Conservation (phyloP, 2,888 invertebrate species). For the Physocephala rufipes region DNA sequence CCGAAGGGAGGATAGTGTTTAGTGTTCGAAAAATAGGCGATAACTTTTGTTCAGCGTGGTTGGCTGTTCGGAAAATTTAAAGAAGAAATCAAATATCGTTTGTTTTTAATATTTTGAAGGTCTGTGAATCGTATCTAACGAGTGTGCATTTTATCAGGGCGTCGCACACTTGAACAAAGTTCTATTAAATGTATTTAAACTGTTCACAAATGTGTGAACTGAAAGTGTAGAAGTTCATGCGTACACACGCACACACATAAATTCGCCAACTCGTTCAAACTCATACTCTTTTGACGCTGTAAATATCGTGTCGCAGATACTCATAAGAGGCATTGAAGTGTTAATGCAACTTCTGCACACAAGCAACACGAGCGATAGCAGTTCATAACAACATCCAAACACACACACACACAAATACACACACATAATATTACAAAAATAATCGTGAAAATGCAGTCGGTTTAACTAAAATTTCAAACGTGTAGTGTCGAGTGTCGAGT, state of each 20-base stretch:
- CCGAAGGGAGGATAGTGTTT: no score
- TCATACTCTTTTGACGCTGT: neutral
- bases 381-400: neutral
- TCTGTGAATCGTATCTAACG: neutral
- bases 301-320: neutral
- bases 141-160: slow-evolving; percentile 37
- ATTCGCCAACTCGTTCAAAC: slow-evolving; percentile 17
- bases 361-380: slow-evolving; percentile 15
- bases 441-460: slow-evolving; percentile 21
- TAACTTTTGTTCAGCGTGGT: neutral
- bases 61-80: slow-evolving; percentile 17
- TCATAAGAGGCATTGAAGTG: slow-evolving; percentile 38
- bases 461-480: slow-evolving; percentile 40
- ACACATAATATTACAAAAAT: slow-evolving; percentile 6
- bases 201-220: slow-evolving; percentile 2
- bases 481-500: slow-evolving; percentile 36
- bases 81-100: no score
- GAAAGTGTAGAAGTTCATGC: neutral
- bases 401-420: slow-evolving; percentile 12
- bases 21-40: no score
- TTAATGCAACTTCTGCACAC: slow-evolving; percentile 43
- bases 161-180: slow-evolving; percentile 42
- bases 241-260: slow-evolving; percentile 7
- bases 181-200: slow-evolving; percentile 38
- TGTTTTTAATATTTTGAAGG: no score